Conservation (phyloP, 2,888 invertebrate genomes). For the Melipona beecheii region DNA sequence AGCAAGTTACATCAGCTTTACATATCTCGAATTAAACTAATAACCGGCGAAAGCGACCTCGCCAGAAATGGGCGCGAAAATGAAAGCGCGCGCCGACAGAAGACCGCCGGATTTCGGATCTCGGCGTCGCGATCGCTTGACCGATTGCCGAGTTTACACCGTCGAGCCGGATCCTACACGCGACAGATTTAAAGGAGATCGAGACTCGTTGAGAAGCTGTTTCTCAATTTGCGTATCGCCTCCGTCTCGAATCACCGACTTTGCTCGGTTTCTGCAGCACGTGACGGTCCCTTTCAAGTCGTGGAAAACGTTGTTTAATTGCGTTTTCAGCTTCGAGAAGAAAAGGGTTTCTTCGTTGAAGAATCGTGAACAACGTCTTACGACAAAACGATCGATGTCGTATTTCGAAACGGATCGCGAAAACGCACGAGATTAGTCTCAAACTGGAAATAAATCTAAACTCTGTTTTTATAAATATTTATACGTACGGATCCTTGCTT, state of each 20-base stretch:
- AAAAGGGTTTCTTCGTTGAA: too few species aligned
- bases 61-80: conserved; percentile 81
- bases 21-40: conserved; percentile 80
- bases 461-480: not conserved
- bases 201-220: not conserved
- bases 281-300: not conserved
- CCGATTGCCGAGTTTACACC: conserved; percentile 37
- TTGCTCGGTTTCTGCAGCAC: not conserved
- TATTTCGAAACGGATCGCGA: not conserved
- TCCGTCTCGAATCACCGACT: not conserved
- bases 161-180: not conserved
- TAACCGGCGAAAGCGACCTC: conserved; percentile 81
- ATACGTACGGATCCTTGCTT: too few species aligned
- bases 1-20: conserved; percentile 74
- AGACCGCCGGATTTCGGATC: conserved; percentile 64
- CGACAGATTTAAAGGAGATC: not conserved
- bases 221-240: conserved; percentile 16
- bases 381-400: too few species aligned
- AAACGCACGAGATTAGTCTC: too few species aligned
- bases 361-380: too few species aligned
- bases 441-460: not conserved
- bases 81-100: conserved; percentile 75
- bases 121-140: conserved; percentile 35
- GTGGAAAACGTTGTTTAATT: not conserved
- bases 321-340: too few species aligned